Percentiles rank a stretch among this genome's conserved stretches.
Conservation (phyloP, 2,113 vertebrate genomes). For the Accipiter cooperii region DNA sequence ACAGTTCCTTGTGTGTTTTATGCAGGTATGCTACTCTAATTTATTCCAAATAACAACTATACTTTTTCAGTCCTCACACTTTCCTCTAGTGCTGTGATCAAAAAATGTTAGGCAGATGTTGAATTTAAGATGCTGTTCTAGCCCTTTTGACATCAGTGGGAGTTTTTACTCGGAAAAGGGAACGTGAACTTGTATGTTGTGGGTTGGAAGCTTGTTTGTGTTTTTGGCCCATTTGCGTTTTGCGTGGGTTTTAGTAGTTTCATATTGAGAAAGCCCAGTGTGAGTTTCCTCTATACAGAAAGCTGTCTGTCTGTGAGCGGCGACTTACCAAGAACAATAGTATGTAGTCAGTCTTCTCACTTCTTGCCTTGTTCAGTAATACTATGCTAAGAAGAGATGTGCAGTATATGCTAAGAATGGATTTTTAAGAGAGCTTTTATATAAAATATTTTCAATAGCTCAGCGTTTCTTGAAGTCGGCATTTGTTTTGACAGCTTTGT, state of each 20-base stretch:
- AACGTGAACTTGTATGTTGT: neutral
- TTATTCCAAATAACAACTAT: neutral
- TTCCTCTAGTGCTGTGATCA: neutral
- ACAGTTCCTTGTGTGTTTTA: accelerated
- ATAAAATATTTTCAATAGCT: neutral
- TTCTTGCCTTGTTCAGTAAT: neutral
- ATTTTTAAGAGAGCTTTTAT: neutral
- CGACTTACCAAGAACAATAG: neutral
- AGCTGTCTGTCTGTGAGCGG: neutral
- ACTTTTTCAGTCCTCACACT: neutral
- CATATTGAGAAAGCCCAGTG: neutral
- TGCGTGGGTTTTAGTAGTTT: neutral
- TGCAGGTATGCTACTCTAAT: neutral
- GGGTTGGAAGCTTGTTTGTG: neutral
- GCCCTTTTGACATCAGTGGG: neutral
- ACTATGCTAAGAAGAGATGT: neutral
- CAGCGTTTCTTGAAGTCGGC: neutral
- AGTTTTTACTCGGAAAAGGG: neutral
- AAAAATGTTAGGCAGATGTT: neutral
- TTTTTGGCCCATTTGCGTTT: neutral
- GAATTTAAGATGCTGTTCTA: neutral
- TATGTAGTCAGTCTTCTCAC: neutral
- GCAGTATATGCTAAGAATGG: neutral
- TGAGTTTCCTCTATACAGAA: neutral
- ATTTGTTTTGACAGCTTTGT: neutral